Evolutionary conservation across 1,140 invertebrate genomes (phyloP).

Genomic region (Magallana angulata): DNA sequence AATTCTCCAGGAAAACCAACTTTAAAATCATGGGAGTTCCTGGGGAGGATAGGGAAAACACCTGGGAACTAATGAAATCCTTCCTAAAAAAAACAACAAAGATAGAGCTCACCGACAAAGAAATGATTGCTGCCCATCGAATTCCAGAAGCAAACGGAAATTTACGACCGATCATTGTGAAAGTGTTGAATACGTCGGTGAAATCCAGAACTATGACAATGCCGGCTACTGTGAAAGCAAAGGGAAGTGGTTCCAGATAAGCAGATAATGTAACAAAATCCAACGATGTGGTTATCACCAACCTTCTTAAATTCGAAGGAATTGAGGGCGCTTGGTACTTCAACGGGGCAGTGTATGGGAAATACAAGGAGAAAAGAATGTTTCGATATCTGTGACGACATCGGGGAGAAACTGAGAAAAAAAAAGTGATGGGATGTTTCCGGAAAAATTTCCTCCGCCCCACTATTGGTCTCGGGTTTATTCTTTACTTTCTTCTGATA

Average conservation of each 20-base stretch:
- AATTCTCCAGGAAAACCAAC: slow-evolving; percentile 12
- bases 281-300: neutral
- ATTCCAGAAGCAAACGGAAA: neutral
- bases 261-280: neutral
- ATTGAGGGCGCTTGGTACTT: neutral
- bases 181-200: neutral
- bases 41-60: neutral
- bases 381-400: slow-evolving; percentile 11
- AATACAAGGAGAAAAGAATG: neutral
- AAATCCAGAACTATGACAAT: neutral
- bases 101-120: neutral
- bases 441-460: too few species aligned
- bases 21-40: neutral
- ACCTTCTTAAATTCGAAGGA: neutral
- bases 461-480: too few species aligned
- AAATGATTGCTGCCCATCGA: neutral
- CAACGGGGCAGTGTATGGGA: neutral
- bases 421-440: neutral
- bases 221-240: neutral
- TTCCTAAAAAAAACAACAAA: neutral
- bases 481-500: too few species aligned
- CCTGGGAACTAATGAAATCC: neutral
- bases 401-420: neutral
- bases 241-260: neutral
- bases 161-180: neutral